Percentiles rank a stretch among this genome's conserved stretches.
Conservation (phyloP, 2,888 invertebrate genomes). For the Prenolepis imparis region DNA sequence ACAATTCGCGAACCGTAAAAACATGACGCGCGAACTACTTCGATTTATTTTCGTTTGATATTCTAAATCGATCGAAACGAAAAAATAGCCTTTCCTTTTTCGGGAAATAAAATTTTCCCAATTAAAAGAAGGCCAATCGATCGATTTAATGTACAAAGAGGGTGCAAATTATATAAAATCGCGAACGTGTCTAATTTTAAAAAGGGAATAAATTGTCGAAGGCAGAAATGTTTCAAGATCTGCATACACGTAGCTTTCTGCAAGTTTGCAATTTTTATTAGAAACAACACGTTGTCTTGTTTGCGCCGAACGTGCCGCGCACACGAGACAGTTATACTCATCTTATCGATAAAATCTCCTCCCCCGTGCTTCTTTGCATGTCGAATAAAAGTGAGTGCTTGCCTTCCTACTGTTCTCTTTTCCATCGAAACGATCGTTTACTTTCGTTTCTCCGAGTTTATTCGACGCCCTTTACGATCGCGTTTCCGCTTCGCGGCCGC, state of each 20-base stretch:
- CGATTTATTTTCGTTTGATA: neutral
- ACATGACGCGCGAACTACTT: neutral
- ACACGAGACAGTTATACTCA: neutral
- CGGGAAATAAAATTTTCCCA: neutral
- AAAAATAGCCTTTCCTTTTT: neutral
- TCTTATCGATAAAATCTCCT: constrained; percentile 47
- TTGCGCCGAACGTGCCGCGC: neutral
- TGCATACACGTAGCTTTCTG: too few relatives aligned
- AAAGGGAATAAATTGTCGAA: neutral
- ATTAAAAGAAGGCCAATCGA: neutral
- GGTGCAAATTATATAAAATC: neutral
- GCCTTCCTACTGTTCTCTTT: neutral
- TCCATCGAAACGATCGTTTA: constrained; percentile 56
- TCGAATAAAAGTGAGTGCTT: constrained; percentile 55
- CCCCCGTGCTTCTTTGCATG: constrained; percentile 52
- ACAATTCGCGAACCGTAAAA: constrained; percentile 5
- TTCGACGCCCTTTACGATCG: constrained; percentile 63
- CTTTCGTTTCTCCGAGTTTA: constrained; percentile 43
- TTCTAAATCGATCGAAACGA: neutral
- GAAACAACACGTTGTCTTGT: constrained; percentile 8
- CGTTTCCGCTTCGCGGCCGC: constrained; percentile 56
- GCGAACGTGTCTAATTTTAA: neutral
- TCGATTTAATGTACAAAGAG: too few relatives aligned
- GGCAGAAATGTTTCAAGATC: neutral
- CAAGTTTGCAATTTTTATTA: constrained; percentile 22